Conservation (phyloP, 1,140 invertebrate genomes). For the Drosophila fuyamai region DNA sequence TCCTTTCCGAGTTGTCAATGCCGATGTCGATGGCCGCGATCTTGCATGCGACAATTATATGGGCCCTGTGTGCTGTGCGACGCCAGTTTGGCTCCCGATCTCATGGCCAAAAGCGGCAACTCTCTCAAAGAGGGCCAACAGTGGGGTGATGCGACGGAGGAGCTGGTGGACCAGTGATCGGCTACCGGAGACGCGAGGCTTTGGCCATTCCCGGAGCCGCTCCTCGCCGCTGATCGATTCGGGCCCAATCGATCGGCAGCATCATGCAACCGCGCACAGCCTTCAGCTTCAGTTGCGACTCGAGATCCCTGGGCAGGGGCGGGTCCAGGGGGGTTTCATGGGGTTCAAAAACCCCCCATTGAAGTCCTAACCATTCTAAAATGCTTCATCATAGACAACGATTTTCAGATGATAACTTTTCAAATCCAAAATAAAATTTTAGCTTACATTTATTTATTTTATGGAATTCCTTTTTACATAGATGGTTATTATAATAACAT, state of each 20-base stretch:
- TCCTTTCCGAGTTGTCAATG: slow-evolving; percentile 26
- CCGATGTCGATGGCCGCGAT: slow-evolving; percentile 70
- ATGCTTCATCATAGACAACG: no score
- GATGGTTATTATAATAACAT: no score
- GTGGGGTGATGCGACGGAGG: background rate
- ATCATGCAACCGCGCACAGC: slow-evolving; percentile 84
- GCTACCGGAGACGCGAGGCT: slow-evolving; percentile 48
- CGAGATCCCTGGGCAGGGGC: slow-evolving; percentile 1
- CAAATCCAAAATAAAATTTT: no score
- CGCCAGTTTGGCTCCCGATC: slow-evolving; percentile 75
- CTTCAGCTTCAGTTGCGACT: slow-evolving; percentile 11
- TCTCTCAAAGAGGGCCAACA: slow-evolving; percentile 23
- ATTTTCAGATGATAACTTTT: no score
- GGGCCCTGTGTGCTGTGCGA: slow-evolving; percentile 49
- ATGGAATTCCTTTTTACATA: no score
- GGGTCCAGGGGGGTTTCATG: background rate
- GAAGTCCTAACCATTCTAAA: no score
- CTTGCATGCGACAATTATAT: slow-evolving; percentile 82
- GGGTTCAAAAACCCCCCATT: background rate
- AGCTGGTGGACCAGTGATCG: slow-evolving; percentile 29
- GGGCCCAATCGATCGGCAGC: slow-evolving; percentile 77
- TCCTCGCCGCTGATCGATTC: slow-evolving; percentile 77
- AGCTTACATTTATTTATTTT: no score
- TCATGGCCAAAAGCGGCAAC: slow-evolving; percentile 44
- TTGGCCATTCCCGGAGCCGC: slow-evolving; percentile 54